Evolutionary conservation across 2,888 invertebrate genomes (phyloP).

Genomic region (Chironomus riparius): DNA sequence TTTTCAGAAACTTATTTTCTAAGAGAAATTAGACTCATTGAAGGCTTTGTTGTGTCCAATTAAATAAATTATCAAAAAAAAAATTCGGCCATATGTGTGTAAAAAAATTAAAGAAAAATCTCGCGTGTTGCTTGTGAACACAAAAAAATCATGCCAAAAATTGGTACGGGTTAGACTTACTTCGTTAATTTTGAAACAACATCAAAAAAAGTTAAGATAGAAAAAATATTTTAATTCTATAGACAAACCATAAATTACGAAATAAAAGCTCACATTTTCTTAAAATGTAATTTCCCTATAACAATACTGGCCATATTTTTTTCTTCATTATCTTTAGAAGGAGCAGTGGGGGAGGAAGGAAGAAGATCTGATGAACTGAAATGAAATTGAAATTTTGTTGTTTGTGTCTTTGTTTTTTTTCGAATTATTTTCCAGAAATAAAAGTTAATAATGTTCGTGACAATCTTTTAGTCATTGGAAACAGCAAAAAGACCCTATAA

Average conservation of each 20-base stretch:
- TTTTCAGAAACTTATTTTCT: not conserved
- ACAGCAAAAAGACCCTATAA: too few species aligned
- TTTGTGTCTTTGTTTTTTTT: not conserved
- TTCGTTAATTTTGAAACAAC: constrained; percentile 8
- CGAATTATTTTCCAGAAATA: too few species aligned
- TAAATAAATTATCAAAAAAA: not conserved
- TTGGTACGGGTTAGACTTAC: not conserved
- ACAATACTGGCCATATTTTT: constrained; percentile 25
- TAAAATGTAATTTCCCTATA: constrained; percentile 25
- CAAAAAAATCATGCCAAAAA: not conserved
- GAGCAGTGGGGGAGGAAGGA: not conserved
- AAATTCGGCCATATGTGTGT: not conserved
- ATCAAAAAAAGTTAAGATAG: constrained; percentile 5
- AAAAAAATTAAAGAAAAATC: not conserved
- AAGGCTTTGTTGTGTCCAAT: not conserved
- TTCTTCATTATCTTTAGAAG: constrained; percentile 14
- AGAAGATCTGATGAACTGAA: constrained; percentile 17
- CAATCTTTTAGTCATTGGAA: too few species aligned
- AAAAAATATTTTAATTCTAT: not conserved
- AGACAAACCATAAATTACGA: not conserved
- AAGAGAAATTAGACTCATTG: not conserved
- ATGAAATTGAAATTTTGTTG: constrained; percentile 1
- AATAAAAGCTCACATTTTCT: constrained; percentile 22
- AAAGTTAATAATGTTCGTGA: too few species aligned
- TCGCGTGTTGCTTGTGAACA: not conserved